These are phyloP conservation scores for Syrphus vitripennis DNA, from an alignment of 2,888 invertebrate species.

Conservation along the genomic window DNA sequence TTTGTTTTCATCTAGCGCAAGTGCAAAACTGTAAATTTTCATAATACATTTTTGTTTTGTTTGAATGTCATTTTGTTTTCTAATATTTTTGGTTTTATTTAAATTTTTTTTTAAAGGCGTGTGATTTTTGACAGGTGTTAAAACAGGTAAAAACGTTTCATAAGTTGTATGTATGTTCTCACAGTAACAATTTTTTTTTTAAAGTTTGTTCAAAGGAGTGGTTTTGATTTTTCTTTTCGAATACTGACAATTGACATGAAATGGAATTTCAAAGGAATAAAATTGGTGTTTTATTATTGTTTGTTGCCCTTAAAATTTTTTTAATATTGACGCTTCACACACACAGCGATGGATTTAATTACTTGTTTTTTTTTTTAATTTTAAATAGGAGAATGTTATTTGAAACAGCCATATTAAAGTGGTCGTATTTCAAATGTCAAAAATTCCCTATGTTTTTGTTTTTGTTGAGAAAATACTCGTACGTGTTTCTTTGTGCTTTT, in stretches of 20 bases:
- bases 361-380: too few relatives aligned
- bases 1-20: conserved; percentile 30
- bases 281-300: conserved; percentile 43
- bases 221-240: background rate
- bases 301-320: background rate
- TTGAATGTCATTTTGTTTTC: conserved; percentile 2
- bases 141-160: conserved; percentile 42
- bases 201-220: background rate
- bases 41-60: conserved; percentile 1
- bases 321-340: background rate
- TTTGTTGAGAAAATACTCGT: conserved; percentile 23
- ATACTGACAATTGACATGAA: conserved; percentile 42
- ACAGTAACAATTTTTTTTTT: background rate
- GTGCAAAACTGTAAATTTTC: conserved; percentile 51
- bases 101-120: conserved; percentile 14
- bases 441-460: conserved; percentile 26
- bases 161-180: conserved; percentile 7
- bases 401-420: conserved; percentile 11
- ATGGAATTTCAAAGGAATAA: conserved; percentile 18
- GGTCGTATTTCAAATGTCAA: conserved; percentile 18
- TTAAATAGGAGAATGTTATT: conserved; percentile 1
- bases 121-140: conserved; percentile 38
- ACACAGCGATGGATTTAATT: conserved; percentile 2
- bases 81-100: conserved; percentile 3
- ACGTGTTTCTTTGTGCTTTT: conserved; percentile 36